A percentile compares a stretch with the other conserved stretches of the same genome.
phyloP scores from a whole-genome alignment of 2,888 invertebrate genomes.

The Coelogynopora nodosa region DNA sequence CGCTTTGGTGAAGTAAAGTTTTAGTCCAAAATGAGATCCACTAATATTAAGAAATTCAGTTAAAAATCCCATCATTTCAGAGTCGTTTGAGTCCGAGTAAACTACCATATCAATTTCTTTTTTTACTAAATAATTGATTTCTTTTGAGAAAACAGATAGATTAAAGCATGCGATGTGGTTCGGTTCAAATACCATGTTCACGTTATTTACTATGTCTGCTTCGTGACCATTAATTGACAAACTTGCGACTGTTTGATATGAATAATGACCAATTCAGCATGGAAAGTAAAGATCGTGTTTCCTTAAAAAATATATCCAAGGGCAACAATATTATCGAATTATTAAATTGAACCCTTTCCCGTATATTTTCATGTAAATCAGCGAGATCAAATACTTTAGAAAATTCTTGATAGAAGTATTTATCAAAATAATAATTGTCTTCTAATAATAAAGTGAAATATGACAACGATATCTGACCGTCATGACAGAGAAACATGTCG shows the following conservation, averaged over 20 bases:
- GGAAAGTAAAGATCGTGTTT: not conserved
- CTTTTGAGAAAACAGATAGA: not conserved
- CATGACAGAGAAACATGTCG: not conserved
- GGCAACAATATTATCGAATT: not conserved
- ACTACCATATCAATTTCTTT: not conserved
- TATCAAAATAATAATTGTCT: not conserved
- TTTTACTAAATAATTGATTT: not conserved
- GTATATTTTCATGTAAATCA: not conserved
- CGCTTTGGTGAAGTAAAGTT: not conserved
- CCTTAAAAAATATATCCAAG: not conserved
- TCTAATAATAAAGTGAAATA: not conserved
- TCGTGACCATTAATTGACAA: not conserved
- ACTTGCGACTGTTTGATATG: not conserved
- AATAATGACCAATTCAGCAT: not conserved
- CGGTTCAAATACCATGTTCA: not conserved
- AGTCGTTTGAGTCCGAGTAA: not conserved
- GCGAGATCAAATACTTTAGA: not conserved
- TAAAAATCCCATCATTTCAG: not conserved
- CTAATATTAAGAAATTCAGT: not conserved
- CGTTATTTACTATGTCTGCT: not conserved
- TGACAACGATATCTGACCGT: not conserved
- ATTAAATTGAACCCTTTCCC: not conserved
- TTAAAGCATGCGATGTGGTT: slow-evolving; percentile 15
- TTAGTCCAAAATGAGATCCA: not conserved
- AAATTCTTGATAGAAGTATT: not conserved